Conservation (phyloP, 2,113 vertebrate genomes). For the Stercorarius parasiticus region DNA sequence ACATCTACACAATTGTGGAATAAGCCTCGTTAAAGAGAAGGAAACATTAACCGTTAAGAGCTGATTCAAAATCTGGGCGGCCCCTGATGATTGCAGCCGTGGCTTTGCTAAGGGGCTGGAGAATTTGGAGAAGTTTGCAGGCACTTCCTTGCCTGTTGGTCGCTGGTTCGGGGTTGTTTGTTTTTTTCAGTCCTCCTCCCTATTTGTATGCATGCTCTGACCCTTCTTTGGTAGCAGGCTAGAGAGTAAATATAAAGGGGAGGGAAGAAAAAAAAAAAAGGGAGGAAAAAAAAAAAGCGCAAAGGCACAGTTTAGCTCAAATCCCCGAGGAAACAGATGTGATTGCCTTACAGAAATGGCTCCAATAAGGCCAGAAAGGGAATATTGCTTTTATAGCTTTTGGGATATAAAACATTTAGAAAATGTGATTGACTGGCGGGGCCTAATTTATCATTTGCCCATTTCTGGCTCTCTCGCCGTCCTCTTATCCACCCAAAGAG, state of each 20-base stretch:
- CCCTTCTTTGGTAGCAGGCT: conserved; percentile 64
- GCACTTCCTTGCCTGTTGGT: neutral
- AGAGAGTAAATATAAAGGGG: conserved; percentile 73
- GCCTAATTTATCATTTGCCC: conserved; percentile 76
- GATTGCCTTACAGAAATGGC: conserved; percentile 79
- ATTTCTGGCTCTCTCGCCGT: neutral
- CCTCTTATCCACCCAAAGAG: neutral
- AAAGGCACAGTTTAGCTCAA: conserved; percentile 67
- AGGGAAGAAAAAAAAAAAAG: conserved; percentile 2
- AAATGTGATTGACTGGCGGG: conserved; percentile 75
- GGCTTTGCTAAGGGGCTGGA: neutral
- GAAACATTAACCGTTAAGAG: accelerated
- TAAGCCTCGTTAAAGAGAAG: neutral
- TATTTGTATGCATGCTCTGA: conserved; percentile 71
- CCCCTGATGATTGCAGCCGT: neutral
- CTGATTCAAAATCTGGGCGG: neutral
- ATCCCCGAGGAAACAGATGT: conserved; percentile 75
- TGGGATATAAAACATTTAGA: conserved; percentile 80
- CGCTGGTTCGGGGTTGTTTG: neutral
- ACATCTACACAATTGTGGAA: accelerated
- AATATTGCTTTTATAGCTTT: conserved; percentile 84
- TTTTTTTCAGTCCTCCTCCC: conserved; percentile 1
- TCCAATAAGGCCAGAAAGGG: conserved; percentile 79
- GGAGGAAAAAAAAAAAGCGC: neutral
- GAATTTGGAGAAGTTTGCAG: neutral